A percentile compares a stretch with the other conserved stretches of the same genome.
Evolutionary conservation across 64 coral and sea anemone species (phyloP).

Genomic region (Catalaphyllia jardinei): DNA sequence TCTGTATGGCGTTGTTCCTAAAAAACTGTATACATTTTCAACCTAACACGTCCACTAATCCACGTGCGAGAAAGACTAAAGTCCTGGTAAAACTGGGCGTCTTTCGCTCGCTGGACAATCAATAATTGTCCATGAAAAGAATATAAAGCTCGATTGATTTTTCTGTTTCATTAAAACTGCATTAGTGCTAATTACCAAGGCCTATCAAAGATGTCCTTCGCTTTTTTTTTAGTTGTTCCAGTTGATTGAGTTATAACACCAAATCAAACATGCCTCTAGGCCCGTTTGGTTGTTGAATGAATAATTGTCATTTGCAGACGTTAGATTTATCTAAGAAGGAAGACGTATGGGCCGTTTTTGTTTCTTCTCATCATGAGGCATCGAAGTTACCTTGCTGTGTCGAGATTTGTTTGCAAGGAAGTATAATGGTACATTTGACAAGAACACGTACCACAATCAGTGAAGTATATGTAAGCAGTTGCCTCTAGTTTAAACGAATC

Average conservation of each 20-base stretch:
- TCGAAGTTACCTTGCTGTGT: neutral
- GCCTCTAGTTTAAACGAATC: neutral
- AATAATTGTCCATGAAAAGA: neutral
- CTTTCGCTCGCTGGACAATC: neutral
- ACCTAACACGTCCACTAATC: neutral
- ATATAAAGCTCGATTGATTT: neutral
- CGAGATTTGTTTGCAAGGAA: neutral
- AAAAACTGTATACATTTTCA: neutral
- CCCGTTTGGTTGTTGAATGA: neutral
- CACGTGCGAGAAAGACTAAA: neutral
- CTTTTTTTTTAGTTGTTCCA: constrained; percentile 14
- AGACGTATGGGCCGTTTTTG: neutral
- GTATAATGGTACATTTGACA: neutral
- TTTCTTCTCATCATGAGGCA: neutral
- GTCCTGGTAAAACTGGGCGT: neutral
- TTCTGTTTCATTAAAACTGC: constrained; percentile 6
- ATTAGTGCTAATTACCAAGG: neutral
- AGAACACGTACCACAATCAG: neutral
- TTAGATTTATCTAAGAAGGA: neutral
- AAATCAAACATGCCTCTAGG: neutral
- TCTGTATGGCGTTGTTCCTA: neutral
- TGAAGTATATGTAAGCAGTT: neutral
- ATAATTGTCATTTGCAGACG: neutral
- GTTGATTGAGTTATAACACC: neutral
- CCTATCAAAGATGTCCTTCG: neutral